Evolutionary conservation across 1,140 invertebrate species (phyloP), one percentile per base, ranked within the genome.

Genomic region (Agraylea sexmaculata): DNA sequence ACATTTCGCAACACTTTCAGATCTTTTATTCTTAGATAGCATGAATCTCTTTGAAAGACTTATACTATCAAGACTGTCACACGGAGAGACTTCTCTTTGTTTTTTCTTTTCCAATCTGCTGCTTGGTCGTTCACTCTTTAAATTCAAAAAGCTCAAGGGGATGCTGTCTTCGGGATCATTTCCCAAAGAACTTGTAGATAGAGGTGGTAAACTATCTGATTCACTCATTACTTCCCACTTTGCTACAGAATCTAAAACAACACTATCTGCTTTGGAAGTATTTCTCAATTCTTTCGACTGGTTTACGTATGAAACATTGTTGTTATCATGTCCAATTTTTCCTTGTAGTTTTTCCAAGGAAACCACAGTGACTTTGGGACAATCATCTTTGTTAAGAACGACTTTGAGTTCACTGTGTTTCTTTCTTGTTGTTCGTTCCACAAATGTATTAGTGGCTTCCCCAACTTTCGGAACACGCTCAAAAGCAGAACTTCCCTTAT

Each of bases 401-500:
- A 65, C 57, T 56, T 66, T 67, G 0, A 66, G 52, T 46, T 67
- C 65, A 29, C 36, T 35, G 3, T 58, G 52, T 51, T 63, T 66
- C 29, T 56, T 64, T 39, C 43, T 53, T 28, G 52, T 60, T 6
- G 69, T 74, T 18, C 74, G 58, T 58, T 74, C 66, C 32, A 78
- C 55, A 54, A 78, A 77, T 35, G 65, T 72, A 23, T 68, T 71
- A 43, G 70, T 69, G 22, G 74, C 69, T 56, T 78, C 76, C 5
- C 75, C 76, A 16, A 71, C 60, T 56, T 70, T 71, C 0, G 75
- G 75, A 6, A 78, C 75, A 46, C 75, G 67, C 51, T 77, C 75
- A 53, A 75, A 77, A 6, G 58, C 60, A 15, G 62, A 62, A 49
- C 15, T 41, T 27, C 55, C 51, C 47, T 66, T 63, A 39, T 64